Evolutionary conservation across 2,888 invertebrate species (phyloP).

Genomic region (Drosophila nr. medialis): DNA sequence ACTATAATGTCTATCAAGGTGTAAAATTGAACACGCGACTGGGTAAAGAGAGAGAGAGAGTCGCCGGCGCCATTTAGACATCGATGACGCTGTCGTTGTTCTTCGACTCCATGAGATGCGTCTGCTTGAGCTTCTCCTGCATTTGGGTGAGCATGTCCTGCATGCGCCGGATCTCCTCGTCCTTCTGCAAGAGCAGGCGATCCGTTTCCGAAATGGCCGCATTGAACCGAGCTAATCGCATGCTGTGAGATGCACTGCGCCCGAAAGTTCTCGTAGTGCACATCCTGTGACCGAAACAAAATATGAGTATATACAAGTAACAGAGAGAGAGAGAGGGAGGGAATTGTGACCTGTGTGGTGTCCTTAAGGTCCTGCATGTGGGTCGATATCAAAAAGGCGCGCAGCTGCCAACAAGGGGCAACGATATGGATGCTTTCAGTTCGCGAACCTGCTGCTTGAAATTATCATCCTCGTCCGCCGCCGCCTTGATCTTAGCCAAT

Average conservation of each 20-base stretch:
- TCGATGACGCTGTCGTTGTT: slow-evolving; percentile 92
- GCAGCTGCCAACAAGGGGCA: slow-evolving; percentile 96
- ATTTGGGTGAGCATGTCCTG: slow-evolving; percentile 98
- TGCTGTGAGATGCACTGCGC: slow-evolving; percentile 97
- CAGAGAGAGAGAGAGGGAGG: not conserved
- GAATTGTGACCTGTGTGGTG: slow-evolving; percentile 87
- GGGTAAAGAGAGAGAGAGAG: not conserved
- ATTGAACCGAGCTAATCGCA: slow-evolving; percentile 88
- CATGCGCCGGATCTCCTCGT: slow-evolving; percentile 98
- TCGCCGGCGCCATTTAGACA: slow-evolving; percentile 85
- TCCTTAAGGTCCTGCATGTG: slow-evolving; percentile 98
- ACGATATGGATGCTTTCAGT: slow-evolving; percentile 96
- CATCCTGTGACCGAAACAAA: slow-evolving; percentile 88
- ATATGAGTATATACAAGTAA: not conserved
- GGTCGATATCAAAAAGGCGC: slow-evolving; percentile 96
- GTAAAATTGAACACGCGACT: slow-evolving; percentile 66
- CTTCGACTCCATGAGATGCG: slow-evolving; percentile 87
- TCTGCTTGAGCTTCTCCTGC: slow-evolving; percentile 94
- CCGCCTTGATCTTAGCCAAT: slow-evolving; percentile 80
- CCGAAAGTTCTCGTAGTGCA: slow-evolving; percentile 97
- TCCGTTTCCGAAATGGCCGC: slow-evolving; percentile 93
- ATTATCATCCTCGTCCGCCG: slow-evolving; percentile 95
- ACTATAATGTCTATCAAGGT: slow-evolving; percentile 36
- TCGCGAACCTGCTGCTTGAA: slow-evolving; percentile 97
- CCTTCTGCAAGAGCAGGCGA: slow-evolving; percentile 94